Percentiles rank a stretch among this genome's conserved stretches.
Evolutionary conservation across 2,113 vertebrate species (phyloP).

Genomic region (Trogon surrucura): DNA sequence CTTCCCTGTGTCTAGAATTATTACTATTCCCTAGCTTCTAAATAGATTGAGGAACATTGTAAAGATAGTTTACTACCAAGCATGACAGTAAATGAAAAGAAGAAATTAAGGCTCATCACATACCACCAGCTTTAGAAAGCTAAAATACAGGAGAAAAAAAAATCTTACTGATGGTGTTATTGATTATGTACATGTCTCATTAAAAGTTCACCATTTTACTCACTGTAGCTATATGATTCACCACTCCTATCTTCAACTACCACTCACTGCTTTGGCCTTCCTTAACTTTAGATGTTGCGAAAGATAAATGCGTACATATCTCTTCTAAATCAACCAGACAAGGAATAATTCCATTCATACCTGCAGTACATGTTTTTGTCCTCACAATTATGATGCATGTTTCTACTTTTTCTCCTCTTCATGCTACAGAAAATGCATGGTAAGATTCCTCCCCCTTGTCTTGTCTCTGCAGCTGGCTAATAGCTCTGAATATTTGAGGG

Average conservation of each 20-base stretch:
- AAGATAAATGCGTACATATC: not conserved
- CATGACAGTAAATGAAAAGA: slow-evolving; percentile 35
- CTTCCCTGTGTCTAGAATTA: not conserved
- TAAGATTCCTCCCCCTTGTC: not conserved
- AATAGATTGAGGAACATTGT: not conserved
- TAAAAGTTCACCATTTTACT: not conserved
- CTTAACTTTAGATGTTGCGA: not conserved
- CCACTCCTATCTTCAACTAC: not conserved
- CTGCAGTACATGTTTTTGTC: not conserved
- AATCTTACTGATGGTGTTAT: not conserved
- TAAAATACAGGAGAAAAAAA: not conserved
- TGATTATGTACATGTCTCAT: slow-evolving; percentile 3
- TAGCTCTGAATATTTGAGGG: not conserved
- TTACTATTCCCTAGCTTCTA: not conserved
- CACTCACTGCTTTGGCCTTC: not conserved
- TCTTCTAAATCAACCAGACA: not conserved
- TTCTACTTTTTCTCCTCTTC: not conserved
- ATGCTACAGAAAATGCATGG: not conserved
- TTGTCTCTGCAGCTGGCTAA: not conserved
- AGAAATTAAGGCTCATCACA: slow-evolving; percentile 22
- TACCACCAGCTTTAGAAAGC: not conserved
- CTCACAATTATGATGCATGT: not conserved
- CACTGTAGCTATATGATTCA: not conserved
- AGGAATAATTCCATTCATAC: not conserved
- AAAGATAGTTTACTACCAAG: not conserved